Conservation (phyloP, 2,113 vertebrate species). For the Serinus canaria region DNA sequence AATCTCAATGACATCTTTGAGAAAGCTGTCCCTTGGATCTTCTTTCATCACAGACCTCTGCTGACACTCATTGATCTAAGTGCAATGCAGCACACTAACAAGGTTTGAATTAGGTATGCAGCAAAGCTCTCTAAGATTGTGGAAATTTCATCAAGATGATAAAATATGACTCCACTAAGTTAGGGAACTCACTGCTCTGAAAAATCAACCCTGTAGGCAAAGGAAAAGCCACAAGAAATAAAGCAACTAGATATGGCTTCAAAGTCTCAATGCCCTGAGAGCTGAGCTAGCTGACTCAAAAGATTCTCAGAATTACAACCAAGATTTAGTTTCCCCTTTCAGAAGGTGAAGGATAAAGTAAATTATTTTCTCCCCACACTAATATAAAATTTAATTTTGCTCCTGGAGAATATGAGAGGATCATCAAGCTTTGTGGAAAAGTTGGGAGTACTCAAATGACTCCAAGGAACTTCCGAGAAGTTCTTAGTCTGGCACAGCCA, state of each 20-base stretch:
- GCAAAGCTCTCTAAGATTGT: background rate
- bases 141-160: background rate
- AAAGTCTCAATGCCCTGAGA: background rate
- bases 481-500: background rate
- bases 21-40: background rate
- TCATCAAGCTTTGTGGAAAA: background rate
- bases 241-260: background rate
- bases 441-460: background rate
- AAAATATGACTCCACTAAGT: background rate
- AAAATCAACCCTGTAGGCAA: background rate
- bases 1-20: background rate
- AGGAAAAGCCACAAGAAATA: background rate
- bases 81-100: background rate
- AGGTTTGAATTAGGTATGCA: background rate
- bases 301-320: background rate
- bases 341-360: background rate
- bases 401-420: background rate
- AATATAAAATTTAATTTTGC: background rate
- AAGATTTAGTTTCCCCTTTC: background rate
- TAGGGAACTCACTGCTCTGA: background rate
- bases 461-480: background rate
- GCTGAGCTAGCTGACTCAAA: background rate
- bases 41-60: background rate
- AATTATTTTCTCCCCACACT: background rate
- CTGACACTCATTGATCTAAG: background rate